Conservation (phyloP, 2,113 vertebrate species). For the Saguinus imperator region DNA sequence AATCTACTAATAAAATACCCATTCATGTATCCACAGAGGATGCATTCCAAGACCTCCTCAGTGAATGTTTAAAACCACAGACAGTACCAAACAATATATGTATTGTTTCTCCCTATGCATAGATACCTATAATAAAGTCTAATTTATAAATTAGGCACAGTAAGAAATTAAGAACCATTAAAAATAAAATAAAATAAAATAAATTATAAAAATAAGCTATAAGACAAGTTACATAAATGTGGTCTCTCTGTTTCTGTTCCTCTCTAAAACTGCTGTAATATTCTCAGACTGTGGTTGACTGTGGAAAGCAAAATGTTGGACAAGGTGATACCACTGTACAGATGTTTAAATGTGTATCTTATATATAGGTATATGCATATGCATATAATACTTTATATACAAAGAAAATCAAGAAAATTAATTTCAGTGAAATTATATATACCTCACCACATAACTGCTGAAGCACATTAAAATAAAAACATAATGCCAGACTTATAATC, state of each 20-base stretch:
- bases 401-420: not conserved
- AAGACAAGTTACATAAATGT: not conserved
- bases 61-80: not conserved
- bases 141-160: not conserved
- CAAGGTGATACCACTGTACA: not conserved
- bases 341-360: not conserved
- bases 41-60: not conserved
- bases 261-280: not conserved
- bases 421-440: not conserved
- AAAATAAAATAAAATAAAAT: not conserved
- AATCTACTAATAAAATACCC: not conserved
- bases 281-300: not conserved
- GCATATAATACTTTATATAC: not conserved
- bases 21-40: not conserved
- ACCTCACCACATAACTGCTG: not conserved
- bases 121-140: not conserved
- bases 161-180: not conserved
- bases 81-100: not conserved
- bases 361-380: not conserved
- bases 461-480: not conserved
- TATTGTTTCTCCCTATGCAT: not conserved
- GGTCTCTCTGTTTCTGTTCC: not conserved
- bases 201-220: not conserved
- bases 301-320: not conserved
- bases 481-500: not conserved